Evolutionary conservation across 2,888 invertebrate species (phyloP).

Genomic region (Nomada fucata): DNA sequence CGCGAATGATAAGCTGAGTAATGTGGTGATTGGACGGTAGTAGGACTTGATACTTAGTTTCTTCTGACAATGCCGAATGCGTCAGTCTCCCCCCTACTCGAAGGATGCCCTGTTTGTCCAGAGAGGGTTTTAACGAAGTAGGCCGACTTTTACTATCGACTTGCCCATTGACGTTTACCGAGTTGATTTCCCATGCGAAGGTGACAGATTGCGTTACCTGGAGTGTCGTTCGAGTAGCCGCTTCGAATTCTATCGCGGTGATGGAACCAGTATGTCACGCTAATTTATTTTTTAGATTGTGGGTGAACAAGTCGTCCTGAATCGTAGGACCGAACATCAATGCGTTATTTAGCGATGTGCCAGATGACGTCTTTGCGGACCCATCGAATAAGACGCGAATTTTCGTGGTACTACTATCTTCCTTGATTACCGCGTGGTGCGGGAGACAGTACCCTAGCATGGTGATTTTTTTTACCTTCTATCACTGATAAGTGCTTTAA

Average conservation of each 20-base stretch:
- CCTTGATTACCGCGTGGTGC: not conserved
- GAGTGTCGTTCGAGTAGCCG: not conserved
- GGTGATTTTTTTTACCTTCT: not conserved
- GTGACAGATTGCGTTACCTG: not conserved
- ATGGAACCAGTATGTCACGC: not conserved
- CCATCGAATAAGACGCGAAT: slow-evolving; percentile 36
- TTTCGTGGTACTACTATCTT: slow-evolving; percentile 9
- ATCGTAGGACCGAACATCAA: not conserved
- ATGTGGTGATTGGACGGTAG: not conserved
- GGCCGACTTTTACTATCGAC: not conserved
- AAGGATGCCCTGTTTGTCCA: not conserved
- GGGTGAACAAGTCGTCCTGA: too few relatives aligned
- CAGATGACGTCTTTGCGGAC: not conserved
- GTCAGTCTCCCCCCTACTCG: not conserved
- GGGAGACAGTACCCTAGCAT: not conserved
- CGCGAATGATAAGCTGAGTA: not conserved
- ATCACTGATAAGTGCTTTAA: slow-evolving; percentile 12
- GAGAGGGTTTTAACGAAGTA: not conserved
- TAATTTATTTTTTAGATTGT: not conserved
- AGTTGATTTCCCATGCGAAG: not conserved
- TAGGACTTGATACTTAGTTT: not conserved
- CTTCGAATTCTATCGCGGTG: not conserved
- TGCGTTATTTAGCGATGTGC: not conserved
- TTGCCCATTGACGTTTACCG: not conserved
- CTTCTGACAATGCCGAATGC: not conserved